Base-by-base conservation (phyloP, 1,140 invertebrate genomes). In the Drosophila sp. region DNA sequence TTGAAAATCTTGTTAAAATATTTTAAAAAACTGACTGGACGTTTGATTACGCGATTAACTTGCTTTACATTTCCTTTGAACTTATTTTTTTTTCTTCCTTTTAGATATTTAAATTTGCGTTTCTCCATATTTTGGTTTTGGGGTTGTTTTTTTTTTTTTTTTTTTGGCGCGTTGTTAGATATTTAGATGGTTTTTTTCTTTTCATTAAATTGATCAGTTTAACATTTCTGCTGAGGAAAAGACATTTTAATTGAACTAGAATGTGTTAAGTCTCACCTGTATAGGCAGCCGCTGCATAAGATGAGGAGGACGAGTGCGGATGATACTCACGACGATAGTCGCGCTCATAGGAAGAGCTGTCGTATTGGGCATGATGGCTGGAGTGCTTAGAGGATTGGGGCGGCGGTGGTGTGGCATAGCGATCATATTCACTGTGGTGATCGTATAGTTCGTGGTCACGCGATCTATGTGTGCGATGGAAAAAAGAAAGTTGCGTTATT, bases 311-410 rank as follows among this genome's bases (percentile, higher is more conserved):
- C 29, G 90, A 89, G 68, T 91, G 90, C 10, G 90, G 83, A 64
- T 91, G 90, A 76, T 91, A 91, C 73, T 91, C 90, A 71, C 90
- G 87, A 47, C 90, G 73, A 56, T 91, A 91, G 66, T 91, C 90
- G 11, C 90, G 87, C 67, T 91, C 90, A 44, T 91, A 91, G 27
- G 90, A 91, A 58, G 75, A 80, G 27, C 87, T 89, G 50, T 90
- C 85, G 58, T 91, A 90, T 62, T 91, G 87, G 29, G 87, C 90
- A 60, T 89, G 84, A 70, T 91, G 90, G 58, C 84, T 91, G 32
- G 90, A 91, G 68, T 91, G 90, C 65, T 91, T 91, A 2, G 90
- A 76, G 11, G 90, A 79, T 32, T 86, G 86, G 6, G 90, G 86
- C 60, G 90, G 90, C 23, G 84, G 79, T 8, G 83, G 83, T 5